Percentiles rank a stretch among this genome's conserved stretches.
These are phyloP conservation scores for Cataglyphis cursor DNA, from an alignment of 2,888 invertebrate genomes.

Conservation along the genomic window DNA sequence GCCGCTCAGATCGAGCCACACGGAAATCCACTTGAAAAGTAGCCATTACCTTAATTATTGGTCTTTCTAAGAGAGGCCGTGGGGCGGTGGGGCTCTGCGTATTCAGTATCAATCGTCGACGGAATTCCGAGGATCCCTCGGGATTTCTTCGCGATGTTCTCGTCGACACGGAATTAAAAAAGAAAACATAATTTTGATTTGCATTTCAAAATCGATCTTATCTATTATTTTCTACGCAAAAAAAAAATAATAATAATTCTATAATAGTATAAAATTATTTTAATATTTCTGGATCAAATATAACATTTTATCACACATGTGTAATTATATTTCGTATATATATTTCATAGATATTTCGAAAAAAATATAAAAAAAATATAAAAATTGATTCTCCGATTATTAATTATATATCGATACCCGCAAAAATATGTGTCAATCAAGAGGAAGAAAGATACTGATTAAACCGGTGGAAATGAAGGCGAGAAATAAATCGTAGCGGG, in stretches of 20 bases:
- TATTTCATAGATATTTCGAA: slow-evolving; percentile 49
- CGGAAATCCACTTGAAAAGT: slow-evolving; percentile 86
- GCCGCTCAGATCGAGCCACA: slow-evolving; percentile 80
- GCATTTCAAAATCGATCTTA: background rate
- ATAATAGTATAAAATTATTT: background rate
- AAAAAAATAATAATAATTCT: background rate
- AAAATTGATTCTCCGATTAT: slow-evolving; percentile 68
- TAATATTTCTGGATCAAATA: background rate
- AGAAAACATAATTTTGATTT: slow-evolving; percentile 48
- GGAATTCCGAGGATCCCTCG: slow-evolving; percentile 11
- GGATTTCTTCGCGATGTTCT: slow-evolving; percentile 35
- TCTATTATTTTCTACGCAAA: background rate
- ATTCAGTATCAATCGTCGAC: slow-evolving; percentile 36
- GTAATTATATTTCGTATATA: slow-evolving; percentile 57
- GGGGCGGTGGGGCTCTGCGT: slow-evolving; percentile 48
- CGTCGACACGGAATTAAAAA: background rate
- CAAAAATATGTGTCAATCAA: slow-evolving; percentile 48
- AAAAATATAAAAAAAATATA: slow-evolving; percentile 2
- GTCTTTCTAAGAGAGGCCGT: slow-evolving; percentile 78
- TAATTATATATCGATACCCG: slow-evolving; percentile 41
- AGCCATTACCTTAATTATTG: slow-evolving; percentile 86
- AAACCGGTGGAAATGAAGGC: slow-evolving; percentile 42
- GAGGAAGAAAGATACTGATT: slow-evolving; percentile 7
- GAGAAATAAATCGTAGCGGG: slow-evolving; percentile 43
- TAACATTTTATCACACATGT: slow-evolving; percentile 63